Base-by-base conservation (phyloP, 2,113 vertebrate species). In the Rhea americana region DNA sequence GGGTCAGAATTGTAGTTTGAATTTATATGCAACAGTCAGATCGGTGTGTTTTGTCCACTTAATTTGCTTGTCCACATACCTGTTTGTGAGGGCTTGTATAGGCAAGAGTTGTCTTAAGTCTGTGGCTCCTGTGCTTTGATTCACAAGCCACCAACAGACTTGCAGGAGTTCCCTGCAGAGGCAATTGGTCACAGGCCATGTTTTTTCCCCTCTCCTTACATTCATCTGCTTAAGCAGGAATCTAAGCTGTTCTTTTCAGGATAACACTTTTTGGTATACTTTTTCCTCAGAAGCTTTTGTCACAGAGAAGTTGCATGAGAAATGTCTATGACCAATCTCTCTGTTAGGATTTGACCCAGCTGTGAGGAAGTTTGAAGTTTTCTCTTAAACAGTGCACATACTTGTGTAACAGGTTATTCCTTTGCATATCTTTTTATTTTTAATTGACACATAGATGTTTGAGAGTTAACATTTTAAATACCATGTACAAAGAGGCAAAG, bases 401-500 rank as follows among this genome's bases (percentile, higher is more conserved):
- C 86, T 87, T 48, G 90, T 96, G 80, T 82, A 93, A 84, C 90
- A 87, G 83, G 90, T 94, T 95, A 82, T 88, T 95, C 90, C 68
- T 93, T 79, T 93, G 79, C 75, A n/a, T 76, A 73, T 85, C 67
- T 94, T 81, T 94, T 93, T 74, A 81, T 65, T 91, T 94, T 84
- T 87, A 87, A 92, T 77, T 91, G 75, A 51, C 89, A 28, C 47
- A 76, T 61, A 43, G 76, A 32, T 78, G 87, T 67, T 47, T 71
- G 91, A 93, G 48, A 39, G 51, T 59, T 88, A 90, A 77, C 17
- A 32, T 83, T 93, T 92, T 86, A 93, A 84, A 70, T 76, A 68
- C 70, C 73, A 75, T 43, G 68, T 43, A 37, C 14, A 72, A 88
- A 88, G 82, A 90, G 45, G 43, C 28, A 78, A 91, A 91, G 72